Evolutionary conservation across 1,140 invertebrate species (phyloP), one percentile per base, ranked within the genome.

Genomic region (Penaeus japonicus): DNA sequence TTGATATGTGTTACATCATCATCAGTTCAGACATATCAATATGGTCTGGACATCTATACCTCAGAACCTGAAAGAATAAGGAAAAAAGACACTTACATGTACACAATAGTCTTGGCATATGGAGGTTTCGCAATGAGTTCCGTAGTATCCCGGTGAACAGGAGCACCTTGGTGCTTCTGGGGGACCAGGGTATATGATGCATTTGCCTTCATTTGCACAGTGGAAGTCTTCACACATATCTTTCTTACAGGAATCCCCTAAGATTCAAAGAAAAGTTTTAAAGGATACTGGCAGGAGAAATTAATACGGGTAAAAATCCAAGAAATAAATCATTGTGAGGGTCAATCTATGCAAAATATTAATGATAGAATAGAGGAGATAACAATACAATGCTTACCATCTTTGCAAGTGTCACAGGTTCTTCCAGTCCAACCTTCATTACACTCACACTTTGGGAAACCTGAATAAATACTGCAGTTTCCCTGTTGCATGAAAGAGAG

Each of bases 121-220:
- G 12, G 80, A 57, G n/a, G 39, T 32, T 57, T 88, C 55, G 39
- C 86, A 88, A 12, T 24, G 24, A 20, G 27, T 4, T 22, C 86
- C 86, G 53, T 59, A 32, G 62, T 88, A 88, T n/a, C 86, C 86
- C 15, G 86, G 86, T 18, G 73, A 24, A 47, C 86, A 88, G 53
- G 65, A 83, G 70, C 86, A 88, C 22, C 22, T 54, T 1, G 65
- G 53, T 47, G 57, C 30, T 54, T 55, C n/a, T 18, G 80, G 80
- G 2, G 86, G 80, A 2, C 78, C 55, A 75, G 80, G 53, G 2
- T 47, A 35, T 5, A 88, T n/a, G 53, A 39, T 57, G 47, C 86
- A 88, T 1, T 53, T 75, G 0, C 86, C 86, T 3, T 65, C 86
- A 53, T 88, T 88, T n/a, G 35, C 65, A 77, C 86, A 88, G 27